phyloP scores from a whole-genome alignment of 2,113 vertebrate genomes.

The Ranitomeya imitator region DNA sequence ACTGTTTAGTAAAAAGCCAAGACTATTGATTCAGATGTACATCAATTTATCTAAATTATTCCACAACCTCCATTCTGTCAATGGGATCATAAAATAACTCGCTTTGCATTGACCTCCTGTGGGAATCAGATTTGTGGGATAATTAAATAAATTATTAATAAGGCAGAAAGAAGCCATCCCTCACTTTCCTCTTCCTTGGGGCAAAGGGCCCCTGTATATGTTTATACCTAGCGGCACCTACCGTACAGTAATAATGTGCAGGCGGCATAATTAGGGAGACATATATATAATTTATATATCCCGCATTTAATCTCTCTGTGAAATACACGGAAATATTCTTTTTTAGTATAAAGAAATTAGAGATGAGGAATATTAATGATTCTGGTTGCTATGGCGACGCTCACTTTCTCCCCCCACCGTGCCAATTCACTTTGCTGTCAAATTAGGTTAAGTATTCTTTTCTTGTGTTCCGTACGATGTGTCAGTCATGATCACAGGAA shows the following conservation, averaged over 20 bases:
- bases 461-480: not conserved
- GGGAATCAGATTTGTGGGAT: not conserved
- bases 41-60: not conserved
- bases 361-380: slow-evolving; percentile 33
- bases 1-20: not conserved
- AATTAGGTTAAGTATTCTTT: slow-evolving; percentile 25
- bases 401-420: slow-evolving; percentile 3
- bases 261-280: not conserved
- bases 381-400: slow-evolving; percentile 19
- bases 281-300: not conserved
- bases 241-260: not conserved
- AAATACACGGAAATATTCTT: not conserved
- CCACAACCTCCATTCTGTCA: not conserved
- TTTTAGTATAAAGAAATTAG: not conserved
- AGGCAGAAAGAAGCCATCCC: not conserved
- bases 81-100: not conserved
- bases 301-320: not conserved
- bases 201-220: not conserved
- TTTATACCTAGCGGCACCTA: not conserved
- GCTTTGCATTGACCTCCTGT: not conserved
- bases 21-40: not conserved
- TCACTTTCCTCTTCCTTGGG: not conserved
- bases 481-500: not conserved
- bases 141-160: slow-evolving; percentile 35
- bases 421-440: slow-evolving; percentile 26